Evolutionary conservation across 2,888 invertebrate species (phyloP), one percentile per base, ranked within the genome.

Genomic region (Pasiphila rectangulata): DNA sequence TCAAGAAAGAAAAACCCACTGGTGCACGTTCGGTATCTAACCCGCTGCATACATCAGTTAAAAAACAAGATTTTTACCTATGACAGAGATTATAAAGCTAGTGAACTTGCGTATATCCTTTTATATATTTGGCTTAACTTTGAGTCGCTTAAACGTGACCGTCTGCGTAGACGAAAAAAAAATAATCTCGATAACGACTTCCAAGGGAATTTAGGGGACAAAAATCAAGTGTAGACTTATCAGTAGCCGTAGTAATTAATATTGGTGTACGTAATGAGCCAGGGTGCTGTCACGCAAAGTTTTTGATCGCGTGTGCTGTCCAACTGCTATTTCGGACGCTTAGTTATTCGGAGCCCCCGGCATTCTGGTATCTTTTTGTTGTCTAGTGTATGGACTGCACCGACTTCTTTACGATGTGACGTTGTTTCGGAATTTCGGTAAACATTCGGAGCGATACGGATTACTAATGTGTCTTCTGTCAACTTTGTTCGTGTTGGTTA

Each of bases 161-260:
- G n/a, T n/a, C n/a, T n/a, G n/a, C n/a, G n/a, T n/a, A n/a, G n/a
- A n/a, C n/a, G n/a, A n/a, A n/a, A n/a, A n/a, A n/a, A n/a, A n/a
- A n/a, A n/a, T n/a, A n/a, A n/a, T n/a, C n/a, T n/a, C n/a, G n/a
- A n/a, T n/a, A n/a, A n/a, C n/a, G n/a, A n/a, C 21, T 21, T 4
- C 21, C 21, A 21, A 1, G 7, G 9, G 16, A 4, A 29, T 15
- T 13, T n/a, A 7, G 16, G 16, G n/a, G 39, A 35, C 35, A 24
- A 35, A 40, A 36, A 36, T 36, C 35, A 29, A 29, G 19, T 23
- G 27, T 20, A 4, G 9, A 25, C 40, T 36, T 40, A 40, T 46
- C 36, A 24, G 29, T 45, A 50, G 51, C n/a, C n/a, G n/a, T 52
- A 47, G 84, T 87, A 88, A 88, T 88, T 88, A 88, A 87, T 88